Base-by-base conservation (phyloP, 1,140 invertebrate genomes). In the Formica exsecta region DNA sequence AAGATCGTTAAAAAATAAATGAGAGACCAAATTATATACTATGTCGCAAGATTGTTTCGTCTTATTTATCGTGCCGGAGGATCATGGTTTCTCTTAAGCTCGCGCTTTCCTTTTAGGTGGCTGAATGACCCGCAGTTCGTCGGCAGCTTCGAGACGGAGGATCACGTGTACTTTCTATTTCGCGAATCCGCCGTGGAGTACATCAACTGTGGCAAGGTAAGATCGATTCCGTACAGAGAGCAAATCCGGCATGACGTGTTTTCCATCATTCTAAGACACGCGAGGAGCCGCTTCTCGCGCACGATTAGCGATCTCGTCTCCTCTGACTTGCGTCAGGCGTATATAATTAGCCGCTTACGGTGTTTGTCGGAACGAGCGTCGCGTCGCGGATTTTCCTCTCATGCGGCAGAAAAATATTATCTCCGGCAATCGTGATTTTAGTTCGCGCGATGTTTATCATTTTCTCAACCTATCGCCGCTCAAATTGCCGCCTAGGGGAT, bases 51-150 rank as follows among this genome's bases (percentile, higher is more conserved):
- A 79, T 51, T 41, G 41, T 66, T 13, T 3, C 16, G 44, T 71
- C 54, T 57, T 22, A 19, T 11, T 68, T 62, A 68, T 54, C 57
- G n/a, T n/a, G 5, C 4, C 1, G 5, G n/a, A 32, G n/a, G 44
- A 19, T 65, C 59, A 68, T 65, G 44, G 38, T 86, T 66, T 73
- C 48, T 16, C 41, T 38, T 5, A 51, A 51, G n/a, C 41, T 19
- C 2, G 22, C 51, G 22, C n/a, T 66, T 57, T 86, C 44, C 22
- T 61, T 84, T 81, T 51, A 98, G 98, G 91, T 99, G 98, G 98
- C 95, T 99, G 6, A 99, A 98, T 94, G 98, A 98, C 87, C 98
- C 98, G 0, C 97, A 99, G 92, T 99, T 99, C 94, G 98, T 99
- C 68, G 97, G 97, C 2, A 98, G 98, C 71, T 99, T 99, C 94